Conservation (phyloP, 2,113 vertebrate species). For the Vombatus ursinus region DNA sequence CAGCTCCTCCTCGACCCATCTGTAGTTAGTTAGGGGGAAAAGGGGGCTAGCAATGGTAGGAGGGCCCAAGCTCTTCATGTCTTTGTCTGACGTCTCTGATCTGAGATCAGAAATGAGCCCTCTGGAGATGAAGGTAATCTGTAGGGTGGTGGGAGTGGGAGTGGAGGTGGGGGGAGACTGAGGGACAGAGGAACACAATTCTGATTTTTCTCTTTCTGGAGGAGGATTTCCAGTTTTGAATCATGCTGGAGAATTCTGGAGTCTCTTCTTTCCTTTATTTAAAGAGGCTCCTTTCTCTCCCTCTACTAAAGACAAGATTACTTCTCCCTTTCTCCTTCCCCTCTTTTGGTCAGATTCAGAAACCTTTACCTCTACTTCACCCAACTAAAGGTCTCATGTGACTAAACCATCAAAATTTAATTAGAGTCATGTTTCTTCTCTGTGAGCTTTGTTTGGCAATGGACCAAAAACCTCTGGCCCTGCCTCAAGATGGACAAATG, state of each 20-base stretch:
- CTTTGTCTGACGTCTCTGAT: background rate
- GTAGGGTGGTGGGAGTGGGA: background rate
- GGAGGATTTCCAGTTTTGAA: background rate
- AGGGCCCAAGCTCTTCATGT: background rate
- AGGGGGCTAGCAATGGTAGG: background rate
- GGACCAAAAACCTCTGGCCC: background rate
- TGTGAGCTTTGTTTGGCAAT: background rate
- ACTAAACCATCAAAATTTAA: background rate
- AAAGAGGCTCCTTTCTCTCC: background rate
- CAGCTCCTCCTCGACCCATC: background rate
- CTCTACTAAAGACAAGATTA: background rate
- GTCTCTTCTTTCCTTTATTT: background rate
- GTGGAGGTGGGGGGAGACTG: background rate
- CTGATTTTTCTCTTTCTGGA: background rate
- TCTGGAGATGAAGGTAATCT: background rate
- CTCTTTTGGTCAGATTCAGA: background rate
- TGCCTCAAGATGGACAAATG: background rate
- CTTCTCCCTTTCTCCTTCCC: background rate
- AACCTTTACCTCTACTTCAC: background rate
- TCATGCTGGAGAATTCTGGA: background rate
- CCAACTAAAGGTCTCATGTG: background rate
- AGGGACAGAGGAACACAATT: background rate
- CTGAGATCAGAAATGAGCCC: background rate
- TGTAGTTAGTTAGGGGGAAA: background rate
- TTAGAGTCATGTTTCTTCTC: background rate